A percentile compares a stretch with the other conserved stretches of the same genome.
These are phyloP conservation scores for Campoletis sonorensis DNA, from an alignment of 1,140 invertebrate species.

Conservation along the genomic window DNA sequence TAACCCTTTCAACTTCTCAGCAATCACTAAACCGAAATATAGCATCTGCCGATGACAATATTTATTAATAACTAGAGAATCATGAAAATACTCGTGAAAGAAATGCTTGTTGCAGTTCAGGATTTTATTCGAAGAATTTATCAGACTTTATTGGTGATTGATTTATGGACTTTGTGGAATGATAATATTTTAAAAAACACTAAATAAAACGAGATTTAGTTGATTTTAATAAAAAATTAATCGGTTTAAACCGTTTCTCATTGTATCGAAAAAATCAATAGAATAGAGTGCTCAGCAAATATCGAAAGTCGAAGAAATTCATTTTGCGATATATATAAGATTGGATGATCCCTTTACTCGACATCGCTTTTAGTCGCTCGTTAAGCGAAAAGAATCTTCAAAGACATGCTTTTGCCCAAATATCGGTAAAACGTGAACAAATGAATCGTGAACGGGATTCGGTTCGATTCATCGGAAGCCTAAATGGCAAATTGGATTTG, in stretches of 20 bases:
- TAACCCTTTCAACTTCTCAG: neutral
- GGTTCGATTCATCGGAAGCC: neutral
- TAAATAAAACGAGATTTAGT: no score
- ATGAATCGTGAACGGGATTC: constrained; percentile 15
- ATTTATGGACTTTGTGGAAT: no score
- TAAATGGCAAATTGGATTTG: neutral
- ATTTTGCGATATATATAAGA: neutral
- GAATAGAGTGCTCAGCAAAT: neutral
- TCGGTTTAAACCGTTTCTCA: neutral
- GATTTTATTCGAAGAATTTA: neutral
- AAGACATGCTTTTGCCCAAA: neutral
- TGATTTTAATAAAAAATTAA: neutral
- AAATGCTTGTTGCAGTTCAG: neutral
- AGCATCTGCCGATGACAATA: neutral
- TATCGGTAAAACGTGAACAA: neutral
- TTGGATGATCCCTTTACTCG: neutral
- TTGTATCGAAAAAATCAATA: neutral
- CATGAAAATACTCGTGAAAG: neutral
- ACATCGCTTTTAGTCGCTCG: neutral
- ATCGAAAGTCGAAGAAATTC: neutral
- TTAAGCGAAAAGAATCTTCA: constrained; percentile 20
- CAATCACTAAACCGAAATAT: neutral
- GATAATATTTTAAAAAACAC: no score
- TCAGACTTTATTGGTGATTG: no score
- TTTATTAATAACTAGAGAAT: neutral